Percentiles rank a stretch among this genome's conserved stretches.
These are phyloP conservation scores for Phoeniculus purpureus DNA, from an alignment of 2,797 vertebrate species.

Conservation along the genomic window DNA sequence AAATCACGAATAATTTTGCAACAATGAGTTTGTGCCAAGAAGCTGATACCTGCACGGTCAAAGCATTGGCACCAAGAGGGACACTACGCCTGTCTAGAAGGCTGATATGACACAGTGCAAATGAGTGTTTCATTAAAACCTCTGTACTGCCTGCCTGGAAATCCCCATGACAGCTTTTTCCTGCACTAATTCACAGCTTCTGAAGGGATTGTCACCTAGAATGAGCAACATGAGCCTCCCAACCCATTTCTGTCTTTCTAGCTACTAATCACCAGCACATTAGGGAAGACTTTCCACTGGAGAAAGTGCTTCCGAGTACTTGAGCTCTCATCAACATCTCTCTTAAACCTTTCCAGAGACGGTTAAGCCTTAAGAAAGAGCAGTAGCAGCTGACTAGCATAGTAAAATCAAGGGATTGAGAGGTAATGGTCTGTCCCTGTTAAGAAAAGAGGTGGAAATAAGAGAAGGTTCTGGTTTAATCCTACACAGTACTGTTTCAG, in stretches of 20 bases:
- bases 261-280: background rate
- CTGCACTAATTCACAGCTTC: accelerated
- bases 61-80: background rate
- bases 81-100: background rate
- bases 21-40: background rate
- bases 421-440: background rate
- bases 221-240: background rate
- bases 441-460: background rate
- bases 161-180: accelerated
- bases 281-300: background rate
- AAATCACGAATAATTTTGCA: background rate
- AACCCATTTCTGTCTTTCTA: background rate
- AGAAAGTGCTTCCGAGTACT: background rate
- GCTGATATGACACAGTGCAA: background rate
- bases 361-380: background rate
- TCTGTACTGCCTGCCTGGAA: background rate
- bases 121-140: accelerated
- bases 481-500: background rate
- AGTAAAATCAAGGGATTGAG: background rate
- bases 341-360: background rate
- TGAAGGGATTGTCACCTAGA: background rate
- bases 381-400: background rate
- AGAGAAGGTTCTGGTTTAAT: background rate
- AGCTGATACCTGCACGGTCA: background rate
- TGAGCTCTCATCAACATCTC: background rate